phyloP scores from a whole-genome alignment of 2,113 vertebrate genomes.

The Cichladusa arquata region DNA sequence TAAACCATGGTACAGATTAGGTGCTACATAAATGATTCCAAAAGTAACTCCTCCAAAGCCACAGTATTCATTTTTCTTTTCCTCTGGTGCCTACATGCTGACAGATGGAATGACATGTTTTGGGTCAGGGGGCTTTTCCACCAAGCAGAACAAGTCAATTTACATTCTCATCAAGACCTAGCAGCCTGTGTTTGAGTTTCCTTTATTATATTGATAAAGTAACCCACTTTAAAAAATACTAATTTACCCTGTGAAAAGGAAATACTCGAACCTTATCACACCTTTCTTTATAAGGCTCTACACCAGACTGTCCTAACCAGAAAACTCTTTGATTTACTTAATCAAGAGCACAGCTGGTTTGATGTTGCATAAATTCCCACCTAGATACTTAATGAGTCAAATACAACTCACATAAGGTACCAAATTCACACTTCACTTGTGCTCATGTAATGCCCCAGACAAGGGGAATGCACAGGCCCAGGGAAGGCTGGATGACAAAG shows the following conservation, averaged over 20 bases:
- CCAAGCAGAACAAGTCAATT: slow-evolving; percentile 61
- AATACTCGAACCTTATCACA: not conserved
- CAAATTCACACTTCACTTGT: not conserved
- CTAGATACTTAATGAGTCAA: not conserved
- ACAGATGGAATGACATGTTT: slow-evolving; percentile 55
- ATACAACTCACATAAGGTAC: not conserved
- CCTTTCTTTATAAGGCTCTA: not conserved
- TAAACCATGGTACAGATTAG: slow-evolving; percentile 22
- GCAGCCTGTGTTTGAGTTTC: slow-evolving; percentile 20
- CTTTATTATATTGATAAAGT: slow-evolving; percentile 32
- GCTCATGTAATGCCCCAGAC: not conserved
- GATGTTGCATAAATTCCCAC: not conserved
- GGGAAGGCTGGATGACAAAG: not conserved
- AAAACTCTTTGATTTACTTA: slow-evolving; percentile 9
- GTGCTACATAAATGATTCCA: not conserved
- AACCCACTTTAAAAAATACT: not conserved
- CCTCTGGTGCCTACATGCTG: not conserved
- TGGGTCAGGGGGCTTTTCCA: slow-evolving; percentile 59
- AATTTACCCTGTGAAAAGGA: not conserved
- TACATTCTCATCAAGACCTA: slow-evolving; percentile 62
- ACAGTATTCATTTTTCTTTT: slow-evolving; percentile 26
- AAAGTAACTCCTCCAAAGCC: slow-evolving; percentile 39
- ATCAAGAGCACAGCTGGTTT: not conserved
- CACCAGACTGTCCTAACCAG: not conserved
- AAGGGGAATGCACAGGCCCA: not conserved